A percentile compares a stretch with the other conserved stretches of the same genome.
Conservation (phyloP, 2,888 invertebrate species). For the Strigamia crassipes region DNA sequence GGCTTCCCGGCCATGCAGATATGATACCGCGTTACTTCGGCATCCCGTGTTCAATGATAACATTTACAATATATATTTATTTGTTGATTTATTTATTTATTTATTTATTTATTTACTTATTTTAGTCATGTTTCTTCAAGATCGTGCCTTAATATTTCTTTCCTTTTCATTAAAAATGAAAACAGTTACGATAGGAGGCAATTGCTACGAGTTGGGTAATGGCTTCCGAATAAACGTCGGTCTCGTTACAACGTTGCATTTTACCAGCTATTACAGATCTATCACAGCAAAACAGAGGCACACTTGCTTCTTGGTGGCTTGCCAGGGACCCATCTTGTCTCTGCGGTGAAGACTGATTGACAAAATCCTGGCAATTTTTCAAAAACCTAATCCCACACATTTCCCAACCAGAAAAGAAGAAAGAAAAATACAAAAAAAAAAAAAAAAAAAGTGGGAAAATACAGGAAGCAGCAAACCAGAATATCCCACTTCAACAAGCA, state of each 20-base stretch:
- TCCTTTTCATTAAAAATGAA: slow-evolving; percentile 1
- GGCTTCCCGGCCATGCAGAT: too few relatives aligned
- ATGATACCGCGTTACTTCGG: too few relatives aligned
- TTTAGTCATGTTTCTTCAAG: too few relatives aligned
- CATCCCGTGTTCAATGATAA: too few relatives aligned
- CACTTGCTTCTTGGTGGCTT: slow-evolving; percentile 42
- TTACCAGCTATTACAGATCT: slow-evolving; percentile 37
- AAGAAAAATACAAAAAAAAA: background rate
- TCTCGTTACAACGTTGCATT: slow-evolving; percentile 31
- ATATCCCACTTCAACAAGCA: background rate
- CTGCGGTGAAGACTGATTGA: slow-evolving; percentile 42
- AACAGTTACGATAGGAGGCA: background rate
- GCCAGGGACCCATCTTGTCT: slow-evolving; percentile 38
- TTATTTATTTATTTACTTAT: too few relatives aligned
- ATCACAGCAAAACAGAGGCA: slow-evolving; percentile 37
- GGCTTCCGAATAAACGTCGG: slow-evolving; percentile 7
- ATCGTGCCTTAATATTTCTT: background rate
- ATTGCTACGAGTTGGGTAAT: background rate
- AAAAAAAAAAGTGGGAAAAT: background rate
- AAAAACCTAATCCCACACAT: slow-evolving; percentile 27
- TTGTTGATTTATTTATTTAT: too few relatives aligned
- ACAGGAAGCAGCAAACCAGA: background rate
- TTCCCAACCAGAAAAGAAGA: background rate
- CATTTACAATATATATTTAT: too few relatives aligned
- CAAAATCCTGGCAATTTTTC: slow-evolving; percentile 42